Base-by-base conservation (phyloP, 2,888 invertebrate species). In the Lamellibrachia satsuma region DNA sequence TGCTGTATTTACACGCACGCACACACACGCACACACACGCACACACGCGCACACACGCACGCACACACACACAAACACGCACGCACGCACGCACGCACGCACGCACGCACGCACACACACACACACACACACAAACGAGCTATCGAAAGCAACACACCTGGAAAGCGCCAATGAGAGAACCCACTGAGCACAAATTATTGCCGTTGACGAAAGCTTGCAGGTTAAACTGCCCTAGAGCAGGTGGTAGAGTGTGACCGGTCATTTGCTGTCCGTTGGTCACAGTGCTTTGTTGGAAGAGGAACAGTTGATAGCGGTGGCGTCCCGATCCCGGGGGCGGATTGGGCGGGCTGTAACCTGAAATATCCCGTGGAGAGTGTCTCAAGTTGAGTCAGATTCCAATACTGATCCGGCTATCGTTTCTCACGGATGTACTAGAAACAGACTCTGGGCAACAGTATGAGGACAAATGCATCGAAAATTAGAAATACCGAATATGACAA, bases 281-380 rank as follows among this genome's bases (percentile, higher is more conserved):
- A 39, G 4, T 75, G 22, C 22, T 75, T 57, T 93, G 92, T 15
- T 52, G 57, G 91, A 93, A 92, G 91, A 93, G 90, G 90, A 92
- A 91, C 9, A 92, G 55, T 27, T 93, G 93, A 91, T 92, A 93
- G 55, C 93, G 92, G 52, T 93, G 93, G 8, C 7, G 22, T n/a
- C 93, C 93, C 7, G 93, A 92, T 15, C 52, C n/a, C 51, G 39
- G 75, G 15, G 93, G 92, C 15, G 93, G 93, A 22, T 90, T n/a
- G n/a, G 93, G 93, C 15, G 90, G 90, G 51, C 22, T 15, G 92
- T 93, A 93, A 39, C 27, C 93, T 93, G 90, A n/a, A 90, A 91
- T 55, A 55, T 91, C n/a, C 75, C 15, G 75, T 22, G 75, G 15
- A 3, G 39, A 39, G 39, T 39, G 39, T 39, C 1, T 39, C 39